Base-by-base conservation (phyloP, 2,113 vertebrate genomes). In the Muntiacus reevesi region DNA sequence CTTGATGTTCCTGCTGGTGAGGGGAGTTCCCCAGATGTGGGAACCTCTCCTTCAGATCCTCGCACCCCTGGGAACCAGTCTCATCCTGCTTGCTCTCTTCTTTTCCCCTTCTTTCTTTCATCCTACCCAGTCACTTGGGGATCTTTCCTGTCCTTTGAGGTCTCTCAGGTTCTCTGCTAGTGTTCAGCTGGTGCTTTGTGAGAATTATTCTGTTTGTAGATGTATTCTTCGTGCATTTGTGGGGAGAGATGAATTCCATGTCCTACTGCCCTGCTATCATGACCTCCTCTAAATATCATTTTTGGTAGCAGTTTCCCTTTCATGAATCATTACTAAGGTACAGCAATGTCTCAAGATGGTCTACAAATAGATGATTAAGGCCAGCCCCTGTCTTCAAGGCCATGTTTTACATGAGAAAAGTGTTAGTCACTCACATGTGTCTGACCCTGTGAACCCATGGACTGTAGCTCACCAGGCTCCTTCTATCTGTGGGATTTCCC, bases 1-100 rank as follows among this genome's bases (percentile, higher is more conserved):
- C 13, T 30, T 13, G 59, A 30, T 62, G 2, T 30, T 2, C 2
- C 59, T 45, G 13, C 43, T 45, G 7, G 74, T 78, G 74, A 78
- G 0, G 3, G 43, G 43, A 45, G 7, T 30, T 78, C 43, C 25
- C 6, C 1, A 5, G 40, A 30, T 78, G 25, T 28, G 43, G 3
- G 43, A 45, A 16, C 25, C 25, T 47, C 74, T 78, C 74, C 43
- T 78, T 78, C 74, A 45, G 7, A 27, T 28, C 40, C 43, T 25
- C 25, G 43, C 0, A 45, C 13, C 25, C 25, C 14, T 16, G 43
- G 4, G 43, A 78, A 45, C 25, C 27, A 45, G 40, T 25, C 25
- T 45, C 43, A 45, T 15, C 2, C 25, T 47, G 43, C 74, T 47
- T 45, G 43, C 43, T 78, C 14, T 78, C 43, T 78, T 78, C 40